Percentiles rank a stretch among this genome's conserved stretches.
phyloP scores from a whole-genome alignment of 1,140 invertebrate genomes.

The Matsumurasca onukii region DNA sequence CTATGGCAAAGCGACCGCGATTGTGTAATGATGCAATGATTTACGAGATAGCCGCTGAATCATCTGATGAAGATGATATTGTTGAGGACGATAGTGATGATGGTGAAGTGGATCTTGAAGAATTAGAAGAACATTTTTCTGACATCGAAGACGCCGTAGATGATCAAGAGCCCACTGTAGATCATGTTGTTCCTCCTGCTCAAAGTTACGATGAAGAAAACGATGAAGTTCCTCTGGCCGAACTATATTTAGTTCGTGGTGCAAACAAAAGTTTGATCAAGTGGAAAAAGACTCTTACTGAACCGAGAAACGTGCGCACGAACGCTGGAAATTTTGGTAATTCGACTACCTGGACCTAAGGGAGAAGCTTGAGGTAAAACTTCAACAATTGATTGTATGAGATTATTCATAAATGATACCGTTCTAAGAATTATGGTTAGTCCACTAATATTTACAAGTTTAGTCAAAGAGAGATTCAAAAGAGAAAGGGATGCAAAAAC shows the following conservation, averaged over 20 bases:
- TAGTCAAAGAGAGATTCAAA: not conserved
- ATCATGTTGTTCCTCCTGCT: not conserved
- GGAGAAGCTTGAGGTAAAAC: not conserved
- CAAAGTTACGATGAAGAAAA: not conserved
- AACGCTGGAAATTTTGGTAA: not conserved
- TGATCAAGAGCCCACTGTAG: not conserved
- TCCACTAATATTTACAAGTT: not conserved
- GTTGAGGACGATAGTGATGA: constrained; percentile 2
- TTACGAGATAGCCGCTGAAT: not conserved
- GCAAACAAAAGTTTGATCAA: not conserved
- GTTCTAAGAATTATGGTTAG: not conserved
- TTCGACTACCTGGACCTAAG: not conserved
- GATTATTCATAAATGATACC: constrained; percentile 11
- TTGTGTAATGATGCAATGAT: constrained; percentile 12
- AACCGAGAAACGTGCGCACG: not conserved
- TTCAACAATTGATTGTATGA: not conserved
- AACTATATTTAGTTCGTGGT: not conserved
- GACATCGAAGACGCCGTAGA: not conserved
- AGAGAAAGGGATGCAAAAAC: constrained; percentile 6
- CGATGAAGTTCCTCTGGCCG: not conserved
- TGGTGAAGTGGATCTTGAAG: not conserved
- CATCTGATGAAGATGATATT: constrained; percentile 6
- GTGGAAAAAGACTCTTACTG: not conserved
- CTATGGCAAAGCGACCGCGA: not conserved
- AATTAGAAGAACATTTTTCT: constrained; percentile 7